Percentiles rank a stretch among this genome's conserved stretches.
Conservation (phyloP, 1,140 invertebrate genomes). For the Saccostrea echinata region DNA sequence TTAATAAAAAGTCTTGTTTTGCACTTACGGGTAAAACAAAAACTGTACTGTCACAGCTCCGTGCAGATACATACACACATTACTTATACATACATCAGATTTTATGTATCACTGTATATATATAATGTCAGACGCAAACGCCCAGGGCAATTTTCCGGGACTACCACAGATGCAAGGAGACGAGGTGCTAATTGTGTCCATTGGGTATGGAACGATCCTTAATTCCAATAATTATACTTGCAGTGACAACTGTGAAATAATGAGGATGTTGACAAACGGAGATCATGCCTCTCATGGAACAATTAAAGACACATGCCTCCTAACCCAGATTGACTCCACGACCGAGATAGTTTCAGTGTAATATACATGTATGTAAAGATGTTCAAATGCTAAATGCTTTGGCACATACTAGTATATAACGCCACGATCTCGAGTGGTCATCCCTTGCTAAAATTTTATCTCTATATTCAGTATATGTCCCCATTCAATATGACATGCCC, state of each 20-base stretch:
- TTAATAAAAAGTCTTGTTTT: too few relatives aligned
- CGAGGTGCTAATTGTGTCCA: conserved; percentile 18
- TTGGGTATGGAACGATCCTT: neutral
- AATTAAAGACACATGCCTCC: too few relatives aligned
- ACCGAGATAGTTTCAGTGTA: too few relatives aligned
- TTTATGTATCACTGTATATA: conserved; percentile 20
- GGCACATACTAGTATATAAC: too few relatives aligned
- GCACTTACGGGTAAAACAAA: neutral
- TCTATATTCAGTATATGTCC: neutral
- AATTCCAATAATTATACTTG: neutral
- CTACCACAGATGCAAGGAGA: neutral
- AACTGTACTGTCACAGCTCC: neutral
- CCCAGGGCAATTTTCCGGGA: conserved; percentile 16
- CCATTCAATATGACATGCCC: neutral
- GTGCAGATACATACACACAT: neutral
- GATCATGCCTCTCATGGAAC: neutral
- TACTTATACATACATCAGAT: conserved; percentile 6
- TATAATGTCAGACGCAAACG: neutral
- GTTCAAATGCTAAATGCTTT: too few relatives aligned
- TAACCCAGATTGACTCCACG: too few relatives aligned
- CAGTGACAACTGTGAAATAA: neutral
- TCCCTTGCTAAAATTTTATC: too few relatives aligned
- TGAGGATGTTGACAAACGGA: neutral
- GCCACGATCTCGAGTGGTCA: too few relatives aligned
- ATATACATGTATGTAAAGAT: too few relatives aligned